Percentiles rank a stretch among this genome's conserved stretches.
These are phyloP conservation scores for Patiria miniata DNA, from an alignment of 35 echinoderm and acorn worm species.

Conservation along the genomic window DNA sequence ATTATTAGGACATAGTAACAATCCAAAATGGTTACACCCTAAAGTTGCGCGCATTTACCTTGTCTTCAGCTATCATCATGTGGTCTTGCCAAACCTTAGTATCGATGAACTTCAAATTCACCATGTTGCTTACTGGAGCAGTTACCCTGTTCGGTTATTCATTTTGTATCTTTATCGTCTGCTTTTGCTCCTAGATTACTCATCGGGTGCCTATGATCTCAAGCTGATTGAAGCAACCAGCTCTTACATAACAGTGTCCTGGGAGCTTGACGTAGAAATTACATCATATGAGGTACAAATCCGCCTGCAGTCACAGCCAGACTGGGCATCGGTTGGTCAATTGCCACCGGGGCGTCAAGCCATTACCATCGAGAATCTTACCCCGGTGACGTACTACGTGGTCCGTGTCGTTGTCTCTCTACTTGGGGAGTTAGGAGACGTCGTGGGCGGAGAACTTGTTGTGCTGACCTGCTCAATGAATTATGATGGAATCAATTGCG, in stretches of 20 bases:
- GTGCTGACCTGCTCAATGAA: slow-evolving; percentile 26
- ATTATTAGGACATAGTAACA: no score
- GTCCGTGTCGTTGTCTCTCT: slow-evolving; percentile 26
- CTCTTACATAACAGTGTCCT: not conserved
- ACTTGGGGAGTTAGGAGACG: not conserved
- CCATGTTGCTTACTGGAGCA: no score
- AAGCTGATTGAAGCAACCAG: slow-evolving; percentile 6
- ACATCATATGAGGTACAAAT: not conserved
- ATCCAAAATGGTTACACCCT: no score
- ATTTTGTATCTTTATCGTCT: not conserved
- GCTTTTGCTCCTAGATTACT: not conserved
- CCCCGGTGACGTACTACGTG: slow-evolving; percentile 2
- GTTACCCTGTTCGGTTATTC: no score
- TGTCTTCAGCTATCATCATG: no score
- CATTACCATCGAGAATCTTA: not conserved
- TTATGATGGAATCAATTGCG: slow-evolving; percentile 46
- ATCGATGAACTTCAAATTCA: no score
- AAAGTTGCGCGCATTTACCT: no score
- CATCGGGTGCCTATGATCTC: not conserved
- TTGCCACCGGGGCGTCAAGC: not conserved
- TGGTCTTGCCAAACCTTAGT: no score
- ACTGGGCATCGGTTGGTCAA: not conserved
- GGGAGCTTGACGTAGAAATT: not conserved
- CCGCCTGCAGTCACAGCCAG: not conserved
- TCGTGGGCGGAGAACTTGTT: slow-evolving; percentile 3